A percentile compares a stretch with the other conserved stretches of the same genome.
Conservation (phyloP, 2,113 vertebrate species). For the Octodon degus region DNA sequence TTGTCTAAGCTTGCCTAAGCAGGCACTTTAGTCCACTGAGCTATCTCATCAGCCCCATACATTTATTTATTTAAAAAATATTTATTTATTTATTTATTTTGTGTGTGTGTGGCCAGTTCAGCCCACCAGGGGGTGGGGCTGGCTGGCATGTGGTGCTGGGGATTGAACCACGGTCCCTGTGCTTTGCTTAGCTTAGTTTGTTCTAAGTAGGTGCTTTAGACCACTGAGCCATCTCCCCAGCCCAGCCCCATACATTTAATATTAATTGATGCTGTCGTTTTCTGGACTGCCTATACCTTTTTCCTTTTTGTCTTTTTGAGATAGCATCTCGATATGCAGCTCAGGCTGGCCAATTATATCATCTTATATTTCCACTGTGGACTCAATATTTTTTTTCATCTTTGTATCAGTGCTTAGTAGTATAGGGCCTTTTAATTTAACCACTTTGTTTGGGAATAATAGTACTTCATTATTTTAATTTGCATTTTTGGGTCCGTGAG, state of each 20-base stretch:
- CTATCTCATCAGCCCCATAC: background rate
- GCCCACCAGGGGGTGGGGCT: no score
- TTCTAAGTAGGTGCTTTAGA: no score
- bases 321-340: no score
- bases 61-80: no score
- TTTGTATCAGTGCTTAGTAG: background rate
- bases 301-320: background rate
- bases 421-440: slow-evolving; percentile 20
- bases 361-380: background rate
- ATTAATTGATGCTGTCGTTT: slow-evolving; percentile 23
- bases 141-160: no score
- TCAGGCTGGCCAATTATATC: background rate
- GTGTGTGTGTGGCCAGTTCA: no score
- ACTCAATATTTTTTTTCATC: background rate
- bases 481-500: background rate
- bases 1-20: no score
- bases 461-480: background rate
- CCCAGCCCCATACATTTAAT: background rate
- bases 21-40: no score
- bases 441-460: background rate
- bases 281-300: background rate
- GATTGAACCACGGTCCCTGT: no score
- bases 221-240: no score
- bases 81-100: no score
- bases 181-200: no score